phyloP scores from a whole-genome alignment of 2,797 vertebrate species.

The Myotis vivesi region DNA sequence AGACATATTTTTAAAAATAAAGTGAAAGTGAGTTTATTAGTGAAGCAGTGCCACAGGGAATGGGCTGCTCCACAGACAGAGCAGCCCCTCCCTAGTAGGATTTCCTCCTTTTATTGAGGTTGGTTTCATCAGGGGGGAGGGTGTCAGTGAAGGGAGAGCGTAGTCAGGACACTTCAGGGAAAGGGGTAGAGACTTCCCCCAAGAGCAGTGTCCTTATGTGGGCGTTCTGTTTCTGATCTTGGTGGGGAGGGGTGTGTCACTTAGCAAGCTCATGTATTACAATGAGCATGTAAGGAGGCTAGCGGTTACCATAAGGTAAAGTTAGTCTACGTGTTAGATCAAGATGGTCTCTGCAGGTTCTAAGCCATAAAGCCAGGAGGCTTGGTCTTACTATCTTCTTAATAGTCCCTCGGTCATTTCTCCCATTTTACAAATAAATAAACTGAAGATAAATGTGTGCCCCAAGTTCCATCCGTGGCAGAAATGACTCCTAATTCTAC shows the following conservation, averaged over 20 bases:
- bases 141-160: rapidly evolving
- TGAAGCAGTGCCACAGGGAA: not conserved
- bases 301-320: not conserved
- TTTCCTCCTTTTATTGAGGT: not conserved
- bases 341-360: not conserved
- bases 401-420: not conserved
- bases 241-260: not conserved
- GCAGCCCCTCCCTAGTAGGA: not conserved
- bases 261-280: not conserved
- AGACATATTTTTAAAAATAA: too few species aligned
- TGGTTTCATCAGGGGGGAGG: not conserved
- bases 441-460: not conserved
- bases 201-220: not conserved
- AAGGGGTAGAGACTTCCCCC: not conserved
- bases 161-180: not conserved
- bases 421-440: not conserved
- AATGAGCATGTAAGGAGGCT: not conserved
- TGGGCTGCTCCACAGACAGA: not conserved
- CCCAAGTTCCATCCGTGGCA: not conserved
- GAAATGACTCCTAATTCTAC: not conserved
- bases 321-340: not conserved
- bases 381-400: not conserved
- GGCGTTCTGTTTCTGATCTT: too few species aligned
- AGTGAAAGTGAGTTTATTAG: not conserved
- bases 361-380: not conserved